Percentiles rank a stretch among this genome's conserved stretches.
These are phyloP conservation scores for Psittacara wagleri DNA, from an alignment of 2,113 vertebrate genomes.

Conservation along the genomic window DNA sequence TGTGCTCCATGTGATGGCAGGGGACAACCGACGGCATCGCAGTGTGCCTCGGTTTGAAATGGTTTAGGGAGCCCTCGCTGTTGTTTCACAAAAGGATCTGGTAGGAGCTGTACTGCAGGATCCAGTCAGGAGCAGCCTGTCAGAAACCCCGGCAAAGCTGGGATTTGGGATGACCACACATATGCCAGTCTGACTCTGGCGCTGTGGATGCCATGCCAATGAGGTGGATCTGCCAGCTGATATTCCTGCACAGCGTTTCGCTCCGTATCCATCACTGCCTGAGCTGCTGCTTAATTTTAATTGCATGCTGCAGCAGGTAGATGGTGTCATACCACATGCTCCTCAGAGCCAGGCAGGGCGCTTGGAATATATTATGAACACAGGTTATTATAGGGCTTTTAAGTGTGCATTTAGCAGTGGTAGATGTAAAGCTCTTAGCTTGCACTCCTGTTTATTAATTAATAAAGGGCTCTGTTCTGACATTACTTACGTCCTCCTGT, in stretches of 20 bases:
- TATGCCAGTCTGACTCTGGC: not conserved
- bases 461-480: constrained; percentile 40
- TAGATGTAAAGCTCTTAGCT: constrained; percentile 42
- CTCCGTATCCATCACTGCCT: not conserved
- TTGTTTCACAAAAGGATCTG: not conserved
- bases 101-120: not conserved
- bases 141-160: not conserved
- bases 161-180: not conserved
- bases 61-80: not conserved
- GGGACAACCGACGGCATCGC: not conserved
- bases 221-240: constrained; percentile 2
- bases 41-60: not conserved
- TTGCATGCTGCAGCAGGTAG: constrained; percentile 64
- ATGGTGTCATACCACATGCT: constrained; percentile 50
- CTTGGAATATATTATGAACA: constrained; percentile 7
- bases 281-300: not conserved
- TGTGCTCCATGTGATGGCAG: not conserved
- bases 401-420: constrained; percentile 45
- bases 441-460: constrained; percentile 63
- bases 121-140: not conserved
- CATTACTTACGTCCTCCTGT: constrained; percentile 35
- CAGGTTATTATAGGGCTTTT: constrained; percentile 49
- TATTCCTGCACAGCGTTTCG: not conserved
- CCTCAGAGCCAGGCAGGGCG: not conserved
- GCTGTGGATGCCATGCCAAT: not conserved